Base-by-base conservation (phyloP, 2,113 vertebrate species). In the Panthera uncia region DNA sequence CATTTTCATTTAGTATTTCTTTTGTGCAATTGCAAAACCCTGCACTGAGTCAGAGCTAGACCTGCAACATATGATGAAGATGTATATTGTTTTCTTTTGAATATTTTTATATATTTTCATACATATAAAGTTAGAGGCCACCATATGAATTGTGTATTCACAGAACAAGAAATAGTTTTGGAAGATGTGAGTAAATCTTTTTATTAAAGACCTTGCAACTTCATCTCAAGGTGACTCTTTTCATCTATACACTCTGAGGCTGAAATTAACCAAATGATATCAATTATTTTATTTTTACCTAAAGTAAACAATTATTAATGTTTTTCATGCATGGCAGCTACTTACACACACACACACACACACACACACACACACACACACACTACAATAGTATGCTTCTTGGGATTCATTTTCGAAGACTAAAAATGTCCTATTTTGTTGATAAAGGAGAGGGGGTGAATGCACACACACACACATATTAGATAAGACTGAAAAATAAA, bases 401-500 rank as follows among this genome's bases (percentile, higher is more conserved):
- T 95, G 10, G 16, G 23, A 63, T 84, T 50, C 25, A 9, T 69
- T 89, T 86, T 61, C 41, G 80, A 86, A 89, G 31, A 41, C 89
- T 95, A 85, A 83, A 95, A 68, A 4, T 78, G 5, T 80, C 8
- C 38, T 83, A 21, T 89, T 13, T 69, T 93, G 95, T 93, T 86
- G 21, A 38, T 69, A 71, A 96, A 86, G 31, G 55, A 92, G 23
- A n/a, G 76, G 16, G 80, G 81, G 16, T 82, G 23, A 93, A 31
- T 78, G 27, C 14, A 31, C 15, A 61, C 27, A 65, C 1, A 65
- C 5, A 55, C 41, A 50, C 66, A 89, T 19, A 38, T 68, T 61
- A 96, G 21, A n/a, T 89, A 69, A 97, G 19, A 83, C 84, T 96
- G 94, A 16, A 81, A 96, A 98, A 50, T 87, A 89, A 78, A 95